A percentile compares a stretch with the other conserved stretches of the same genome.
These are phyloP conservation scores for Chymomyza costata DNA, from an alignment of 1,140 invertebrate species.

Conservation along the genomic window DNA sequence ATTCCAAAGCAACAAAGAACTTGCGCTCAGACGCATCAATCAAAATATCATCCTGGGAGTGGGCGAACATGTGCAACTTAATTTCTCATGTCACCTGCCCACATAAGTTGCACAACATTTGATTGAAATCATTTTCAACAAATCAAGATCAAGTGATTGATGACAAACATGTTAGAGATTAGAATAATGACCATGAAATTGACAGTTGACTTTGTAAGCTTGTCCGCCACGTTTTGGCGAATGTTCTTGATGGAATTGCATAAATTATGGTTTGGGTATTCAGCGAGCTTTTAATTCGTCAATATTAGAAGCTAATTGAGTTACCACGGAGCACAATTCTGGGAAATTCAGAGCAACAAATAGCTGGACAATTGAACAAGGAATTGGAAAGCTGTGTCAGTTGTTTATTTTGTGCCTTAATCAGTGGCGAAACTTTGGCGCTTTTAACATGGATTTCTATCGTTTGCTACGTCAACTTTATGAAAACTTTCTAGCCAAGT, in stretches of 20 bases:
- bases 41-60: no score
- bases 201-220: conserved; percentile 35
- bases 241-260: no score
- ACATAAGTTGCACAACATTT: conserved; percentile 42
- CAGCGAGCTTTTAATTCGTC: no score
- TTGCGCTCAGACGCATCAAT: conserved; percentile 51
- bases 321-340: no score
- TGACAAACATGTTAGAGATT: conserved; percentile 42
- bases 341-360: no score
- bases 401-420: conserved; percentile 3
- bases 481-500: conserved; percentile 50
- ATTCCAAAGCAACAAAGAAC: no score
- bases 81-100: conserved; percentile 52
- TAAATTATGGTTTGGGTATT: no score
- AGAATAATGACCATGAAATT: conserved; percentile 44
- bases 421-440: conserved; percentile 27
- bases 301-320: no score
- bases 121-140: conserved; percentile 55
- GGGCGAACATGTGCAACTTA: conserved; percentile 32
- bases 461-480: conserved; percentile 24
- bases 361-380: no score
- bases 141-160: conserved; percentile 53
- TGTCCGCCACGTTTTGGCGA: no score
- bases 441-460: conserved; percentile 60
- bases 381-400: conserved; percentile 43